Conservation (phyloP, 1,140 invertebrate species). For the Dufourea novaeangliae region DNA sequence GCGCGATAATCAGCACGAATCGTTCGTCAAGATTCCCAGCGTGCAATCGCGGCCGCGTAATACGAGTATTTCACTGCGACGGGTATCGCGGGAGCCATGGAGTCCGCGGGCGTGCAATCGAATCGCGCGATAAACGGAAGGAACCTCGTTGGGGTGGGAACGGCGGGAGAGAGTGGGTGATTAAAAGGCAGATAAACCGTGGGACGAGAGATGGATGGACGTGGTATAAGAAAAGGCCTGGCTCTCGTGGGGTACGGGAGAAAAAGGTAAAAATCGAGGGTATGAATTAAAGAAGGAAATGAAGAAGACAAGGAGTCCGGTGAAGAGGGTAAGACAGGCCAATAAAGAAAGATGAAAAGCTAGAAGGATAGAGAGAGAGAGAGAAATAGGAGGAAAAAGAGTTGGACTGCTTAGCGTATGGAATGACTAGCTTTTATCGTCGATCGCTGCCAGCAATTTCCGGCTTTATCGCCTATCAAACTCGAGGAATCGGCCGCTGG, state of each 20-base stretch:
- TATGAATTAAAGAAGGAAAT: neutral
- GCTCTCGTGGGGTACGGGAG: neutral
- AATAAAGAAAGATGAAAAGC: too few relatives aligned
- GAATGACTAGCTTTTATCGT: constrained; percentile 42
- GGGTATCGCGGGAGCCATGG: neutral
- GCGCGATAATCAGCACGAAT: constrained; percentile 37
- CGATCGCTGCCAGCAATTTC: constrained; percentile 54
- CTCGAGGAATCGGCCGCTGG: constrained; percentile 34
- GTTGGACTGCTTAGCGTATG: constrained; percentile 4
- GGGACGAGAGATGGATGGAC: constrained; percentile 27
- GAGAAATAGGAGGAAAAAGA: constrained; percentile 11
- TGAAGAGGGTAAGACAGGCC: neutral
- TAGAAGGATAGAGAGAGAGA: neutral
- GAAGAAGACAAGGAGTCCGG: too few relatives aligned
- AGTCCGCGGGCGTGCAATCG: constrained; percentile 14
- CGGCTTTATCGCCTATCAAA: constrained; percentile 57
- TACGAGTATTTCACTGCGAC: constrained; percentile 32
- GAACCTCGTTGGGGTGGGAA: neutral
- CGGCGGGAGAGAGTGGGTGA: neutral
- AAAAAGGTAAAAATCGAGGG: constrained; percentile 1
- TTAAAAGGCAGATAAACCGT: constrained; percentile 26
- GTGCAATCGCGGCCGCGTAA: constrained; percentile 24
- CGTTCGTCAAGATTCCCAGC: constrained; percentile 6
- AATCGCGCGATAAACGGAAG: constrained; percentile 32
- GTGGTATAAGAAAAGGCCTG: neutral